These are phyloP conservation scores for Micrastur ruficollis DNA, from an alignment of 2,797 vertebrate genomes.

Conservation along the genomic window DNA sequence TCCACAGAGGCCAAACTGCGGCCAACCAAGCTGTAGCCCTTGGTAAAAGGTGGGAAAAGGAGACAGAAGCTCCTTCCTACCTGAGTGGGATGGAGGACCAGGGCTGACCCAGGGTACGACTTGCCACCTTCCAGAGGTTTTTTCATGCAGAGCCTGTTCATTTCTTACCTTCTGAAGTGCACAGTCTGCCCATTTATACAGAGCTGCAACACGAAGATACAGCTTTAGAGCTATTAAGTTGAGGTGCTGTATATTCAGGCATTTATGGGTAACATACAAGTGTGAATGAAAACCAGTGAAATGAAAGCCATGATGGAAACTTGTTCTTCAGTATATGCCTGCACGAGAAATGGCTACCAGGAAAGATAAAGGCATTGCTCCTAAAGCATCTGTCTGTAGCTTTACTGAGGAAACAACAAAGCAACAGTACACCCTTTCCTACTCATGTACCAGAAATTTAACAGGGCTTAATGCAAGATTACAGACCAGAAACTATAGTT, in stretches of 20 bases:
- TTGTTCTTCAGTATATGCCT: neutral
- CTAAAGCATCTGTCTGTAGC: neutral
- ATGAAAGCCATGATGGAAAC: neutral
- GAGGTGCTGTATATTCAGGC: neutral
- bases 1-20: neutral
- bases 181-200: neutral
- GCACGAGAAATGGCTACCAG: neutral
- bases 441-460: neutral
- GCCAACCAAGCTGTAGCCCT: neutral
- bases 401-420: neutral
- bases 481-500: neutral
- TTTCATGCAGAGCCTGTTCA: neutral
- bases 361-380: neutral
- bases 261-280: neutral
- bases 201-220: neutral
- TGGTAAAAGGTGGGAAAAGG: neutral
- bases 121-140: neutral
- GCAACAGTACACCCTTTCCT: neutral
- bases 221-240: neutral
- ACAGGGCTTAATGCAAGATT: neutral
- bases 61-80: neutral
- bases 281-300: neutral
- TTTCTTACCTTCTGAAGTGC: neutral
- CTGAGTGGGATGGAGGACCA: neutral
- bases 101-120: neutral